Base-by-base conservation (phyloP, 1,140 invertebrate species). In the Brachionus calyciflorus region DNA sequence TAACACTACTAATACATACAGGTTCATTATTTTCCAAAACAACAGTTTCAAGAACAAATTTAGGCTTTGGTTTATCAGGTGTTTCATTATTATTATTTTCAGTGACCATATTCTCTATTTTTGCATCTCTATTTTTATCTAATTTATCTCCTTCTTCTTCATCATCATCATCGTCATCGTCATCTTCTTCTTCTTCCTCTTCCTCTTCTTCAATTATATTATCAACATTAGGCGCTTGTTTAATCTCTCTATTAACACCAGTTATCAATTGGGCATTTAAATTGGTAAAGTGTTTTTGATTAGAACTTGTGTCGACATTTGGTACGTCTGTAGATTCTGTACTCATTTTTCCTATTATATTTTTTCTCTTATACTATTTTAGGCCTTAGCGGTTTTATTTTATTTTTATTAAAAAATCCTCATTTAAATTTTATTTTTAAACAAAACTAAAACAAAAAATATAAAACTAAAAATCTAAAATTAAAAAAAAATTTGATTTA, bases 151-250 rank as follows among this genome's bases (percentile, higher is more conserved):
- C 30, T 14, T 44, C 60, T 14, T 65, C 60, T 14, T 65, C 37
- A 3, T 12, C 60, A 14, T 21, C n/a, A 1, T 12, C 37, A 10
- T 41, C 60, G 10, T 63, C 14, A n/a, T 33, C 17, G 17, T 2
- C 37, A 17, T 21, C 57, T 2, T 63, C 37, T 21, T 65, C 60
- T 21, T 63, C 57, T 63, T 37, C n/a, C 17, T 65, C 60, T 44
- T 65, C 60, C 26, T 65, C 60, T 41, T 65, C 60, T 65, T 65
- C 60, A 9, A 14, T 41, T 44, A 65, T 65, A 46, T 65, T 65
- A 12, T 65, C 60, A 1, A 65, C 40, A 44, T 44, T 65, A 6
- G 60, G 60, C 17, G 26, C 37, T 24, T 41, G 33, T 14, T 30
- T 24, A 6, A 41, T 41, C 14, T 65, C 40, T 12, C 37, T 65